Evolutionary conservation across 2,113 vertebrate genomes (phyloP).

Genomic region (Patagioenas fasciata): DNA sequence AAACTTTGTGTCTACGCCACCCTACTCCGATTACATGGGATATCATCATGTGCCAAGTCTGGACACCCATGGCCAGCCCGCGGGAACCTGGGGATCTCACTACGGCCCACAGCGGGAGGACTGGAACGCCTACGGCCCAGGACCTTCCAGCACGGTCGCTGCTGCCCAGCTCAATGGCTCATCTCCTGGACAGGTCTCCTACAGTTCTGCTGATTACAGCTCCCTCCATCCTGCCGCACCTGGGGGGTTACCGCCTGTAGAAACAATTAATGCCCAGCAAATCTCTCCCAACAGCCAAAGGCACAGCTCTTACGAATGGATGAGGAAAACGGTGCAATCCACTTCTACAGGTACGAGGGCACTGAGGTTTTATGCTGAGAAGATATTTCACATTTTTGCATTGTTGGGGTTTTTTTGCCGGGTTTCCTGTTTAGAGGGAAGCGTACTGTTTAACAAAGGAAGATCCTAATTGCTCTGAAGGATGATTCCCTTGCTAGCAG

Average conservation of each 20-base stretch:
- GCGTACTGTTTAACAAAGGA: background rate
- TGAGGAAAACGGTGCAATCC: conserved; percentile 88
- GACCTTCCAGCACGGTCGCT: conserved; percentile 78
- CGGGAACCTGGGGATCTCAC: conserved; percentile 80
- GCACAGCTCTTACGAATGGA: conserved; percentile 90
- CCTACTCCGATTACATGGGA: conserved; percentile 88
- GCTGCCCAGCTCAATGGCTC: conserved; percentile 79
- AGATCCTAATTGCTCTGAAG: background rate
- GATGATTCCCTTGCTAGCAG: background rate
- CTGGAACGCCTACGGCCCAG: conserved; percentile 83
- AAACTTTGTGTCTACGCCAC: conserved; percentile 85
- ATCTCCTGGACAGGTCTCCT: conserved; percentile 82
- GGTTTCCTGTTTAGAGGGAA: background rate
- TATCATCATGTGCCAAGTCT: conserved; percentile 86
- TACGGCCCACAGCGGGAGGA: conserved; percentile 84
- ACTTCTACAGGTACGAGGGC: conserved; percentile 85
- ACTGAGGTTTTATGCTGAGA: background rate
- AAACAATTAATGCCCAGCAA: conserved; percentile 75
- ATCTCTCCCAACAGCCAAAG: conserved; percentile 82
- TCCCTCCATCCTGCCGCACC: conserved; percentile 79
- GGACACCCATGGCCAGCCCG: conserved; percentile 82
- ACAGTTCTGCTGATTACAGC: conserved; percentile 81
- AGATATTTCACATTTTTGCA: background rate
- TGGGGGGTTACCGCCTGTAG: conserved; percentile 78
- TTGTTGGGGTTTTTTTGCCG: background rate